Evolutionary conservation across 1,140 invertebrate genomes (phyloP).

Genomic region (Armadillidium nasatum): DNA sequence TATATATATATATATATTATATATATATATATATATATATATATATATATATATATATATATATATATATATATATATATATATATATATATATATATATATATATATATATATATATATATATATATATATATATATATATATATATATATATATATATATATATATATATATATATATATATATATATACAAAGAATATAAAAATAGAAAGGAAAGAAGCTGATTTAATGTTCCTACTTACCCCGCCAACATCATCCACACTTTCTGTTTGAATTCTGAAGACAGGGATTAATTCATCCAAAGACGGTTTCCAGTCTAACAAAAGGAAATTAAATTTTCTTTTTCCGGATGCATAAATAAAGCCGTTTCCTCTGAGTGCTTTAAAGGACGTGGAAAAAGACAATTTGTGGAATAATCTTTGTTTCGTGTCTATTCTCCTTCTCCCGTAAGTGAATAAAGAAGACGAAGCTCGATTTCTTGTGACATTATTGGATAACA

Average conservation of each 20-base stretch:
- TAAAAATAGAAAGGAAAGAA: too few relatives aligned
- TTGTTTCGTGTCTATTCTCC: background rate
- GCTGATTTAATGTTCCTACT: background rate
- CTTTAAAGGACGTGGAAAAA: conserved; percentile 18
- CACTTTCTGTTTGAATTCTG: conserved; percentile 8
- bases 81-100: too few relatives aligned
- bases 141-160: too few relatives aligned
- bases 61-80: too few relatives aligned
- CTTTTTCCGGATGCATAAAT: conserved; percentile 18
- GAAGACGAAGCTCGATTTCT: background rate
- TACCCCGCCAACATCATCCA: conserved; percentile 12
- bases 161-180: too few relatives aligned
- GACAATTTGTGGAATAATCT: background rate
- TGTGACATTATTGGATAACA: background rate
- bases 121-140: too few relatives aligned
- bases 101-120: too few relatives aligned
- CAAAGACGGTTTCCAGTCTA: conserved; percentile 25
- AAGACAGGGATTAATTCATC: conserved; percentile 16
- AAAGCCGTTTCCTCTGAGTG: conserved; percentile 16
- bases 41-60: too few relatives aligned
- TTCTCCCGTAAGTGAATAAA: background rate
- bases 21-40: too few relatives aligned
- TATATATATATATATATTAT: too few relatives aligned
- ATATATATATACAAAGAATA: too few relatives aligned
- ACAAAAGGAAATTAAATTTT: conserved; percentile 22